phyloP scores from a whole-genome alignment of 1,140 invertebrate genomes.

The Cherax quadricarinatus region DNA sequence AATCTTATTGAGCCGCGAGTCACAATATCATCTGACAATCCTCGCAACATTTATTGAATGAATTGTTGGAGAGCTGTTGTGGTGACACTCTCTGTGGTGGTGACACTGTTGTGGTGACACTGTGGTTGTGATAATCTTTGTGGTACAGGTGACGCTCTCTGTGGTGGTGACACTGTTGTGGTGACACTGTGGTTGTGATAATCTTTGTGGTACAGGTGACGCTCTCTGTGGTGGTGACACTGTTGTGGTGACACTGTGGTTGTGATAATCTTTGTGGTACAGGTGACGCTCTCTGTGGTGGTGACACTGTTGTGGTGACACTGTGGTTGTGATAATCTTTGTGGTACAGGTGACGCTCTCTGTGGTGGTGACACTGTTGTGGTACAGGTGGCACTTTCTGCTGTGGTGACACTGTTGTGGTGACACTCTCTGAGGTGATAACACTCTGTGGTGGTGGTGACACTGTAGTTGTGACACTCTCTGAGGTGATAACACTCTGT shows the following conservation, averaged over 20 bases:
- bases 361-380: background rate
- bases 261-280: background rate
- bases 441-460: background rate
- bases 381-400: background rate
- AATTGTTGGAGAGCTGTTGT: background rate
- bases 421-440: background rate
- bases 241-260: background rate
- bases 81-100: background rate
- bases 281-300: background rate
- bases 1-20: background rate
- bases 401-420: background rate
- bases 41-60: too few species aligned
- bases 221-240: background rate
- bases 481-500: background rate
- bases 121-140: background rate
- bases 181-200: background rate
- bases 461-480: background rate
- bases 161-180: background rate
- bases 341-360: background rate
- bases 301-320: conserved; percentile 4
- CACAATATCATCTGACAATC: too few species aligned
- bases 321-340: background rate
- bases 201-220: background rate
- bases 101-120: conserved; percentile 4
- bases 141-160: background rate